These are phyloP conservation scores for Thelaira solivaga DNA, from an alignment of 2,888 invertebrate genomes.

Conservation along the genomic window DNA sequence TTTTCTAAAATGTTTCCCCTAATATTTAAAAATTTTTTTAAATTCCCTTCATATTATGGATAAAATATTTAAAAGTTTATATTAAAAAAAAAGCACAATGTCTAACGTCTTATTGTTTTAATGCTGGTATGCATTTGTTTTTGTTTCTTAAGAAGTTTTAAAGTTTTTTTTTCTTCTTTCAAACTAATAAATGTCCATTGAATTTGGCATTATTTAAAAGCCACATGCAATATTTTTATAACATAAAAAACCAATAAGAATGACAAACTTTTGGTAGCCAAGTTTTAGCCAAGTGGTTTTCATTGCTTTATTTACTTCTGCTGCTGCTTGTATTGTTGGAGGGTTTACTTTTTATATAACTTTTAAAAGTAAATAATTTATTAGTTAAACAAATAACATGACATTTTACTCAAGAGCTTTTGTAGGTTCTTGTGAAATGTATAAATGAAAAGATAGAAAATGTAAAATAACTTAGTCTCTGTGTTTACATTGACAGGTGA, in stretches of 20 bases:
- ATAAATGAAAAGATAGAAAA: no score
- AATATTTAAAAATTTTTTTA: neutral
- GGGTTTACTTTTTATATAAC: neutral
- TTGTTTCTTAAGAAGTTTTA: slow-evolving; percentile 5
- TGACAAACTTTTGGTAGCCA: slow-evolving; percentile 27
- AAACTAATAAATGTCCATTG: slow-evolving; percentile 51
- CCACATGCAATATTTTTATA: slow-evolving; percentile 27
- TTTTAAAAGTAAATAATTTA: slow-evolving; percentile 46
- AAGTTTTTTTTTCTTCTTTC: slow-evolving; percentile 12
- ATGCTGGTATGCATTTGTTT: neutral
- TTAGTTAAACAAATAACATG: slow-evolving; percentile 50
- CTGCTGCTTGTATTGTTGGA: neutral
- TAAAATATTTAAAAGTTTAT: neutral
- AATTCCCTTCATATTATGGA: neutral
- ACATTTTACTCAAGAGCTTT: slow-evolving; percentile 44
- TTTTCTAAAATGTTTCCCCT: no score
- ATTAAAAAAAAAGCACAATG: neutral
- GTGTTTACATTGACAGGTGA: neutral
- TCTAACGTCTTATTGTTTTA: slow-evolving; percentile 41
- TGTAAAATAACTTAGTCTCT: no score
- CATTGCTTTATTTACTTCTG: neutral
- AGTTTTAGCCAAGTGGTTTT: slow-evolving; percentile 8
- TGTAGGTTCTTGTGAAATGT: no score
- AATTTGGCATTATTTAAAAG: slow-evolving; percentile 36
- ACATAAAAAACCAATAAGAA: slow-evolving; percentile 2